Conservation (phyloP, 2,797 vertebrate genomes). For the Periophthalmus magnuspinnatus region DNA sequence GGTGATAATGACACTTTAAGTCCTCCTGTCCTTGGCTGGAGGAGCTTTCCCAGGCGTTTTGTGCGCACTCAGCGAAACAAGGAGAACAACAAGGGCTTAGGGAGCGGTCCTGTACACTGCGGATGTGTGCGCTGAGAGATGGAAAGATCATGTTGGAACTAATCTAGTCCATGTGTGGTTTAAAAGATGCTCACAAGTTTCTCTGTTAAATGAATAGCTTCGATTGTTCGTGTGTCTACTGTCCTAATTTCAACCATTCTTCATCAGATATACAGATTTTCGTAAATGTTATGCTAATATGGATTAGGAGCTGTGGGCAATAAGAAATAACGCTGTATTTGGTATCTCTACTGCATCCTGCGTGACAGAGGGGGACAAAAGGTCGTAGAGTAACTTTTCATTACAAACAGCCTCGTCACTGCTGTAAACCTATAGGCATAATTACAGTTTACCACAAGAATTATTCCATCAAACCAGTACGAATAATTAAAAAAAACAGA, state of each 20-base stretch:
- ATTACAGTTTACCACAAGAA: no score
- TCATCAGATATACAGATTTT: slow-evolving; percentile 6
- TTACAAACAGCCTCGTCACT: no score
- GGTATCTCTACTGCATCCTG: background rate
- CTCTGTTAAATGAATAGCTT: slow-evolving; percentile 5
- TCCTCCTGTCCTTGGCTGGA: slow-evolving; percentile 53
- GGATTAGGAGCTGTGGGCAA: background rate
- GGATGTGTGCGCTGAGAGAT: slow-evolving; percentile 44
- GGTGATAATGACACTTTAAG: slow-evolving; percentile 62
- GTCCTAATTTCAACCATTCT: slow-evolving; percentile 1
- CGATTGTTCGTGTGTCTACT: background rate
- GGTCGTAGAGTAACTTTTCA: background rate
- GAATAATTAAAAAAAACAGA: no score
- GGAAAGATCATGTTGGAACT: slow-evolving; percentile 47
- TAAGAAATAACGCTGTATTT: background rate
- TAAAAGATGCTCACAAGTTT: slow-evolving; percentile 16
- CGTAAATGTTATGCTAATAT: background rate
- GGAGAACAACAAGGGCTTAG: slow-evolving; percentile 51
- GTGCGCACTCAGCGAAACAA: slow-evolving; percentile 55
- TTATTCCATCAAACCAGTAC: no score
- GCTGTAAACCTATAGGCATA: no score
- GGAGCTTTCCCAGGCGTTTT: slow-evolving; percentile 62
- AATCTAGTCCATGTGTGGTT: slow-evolving; percentile 30
- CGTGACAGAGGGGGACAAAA: background rate
- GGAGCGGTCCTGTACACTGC: slow-evolving; percentile 34